These are phyloP conservation scores for Rhinichthys klamathensis DNA, from an alignment of 2,113 vertebrate species.

Conservation along the genomic window DNA sequence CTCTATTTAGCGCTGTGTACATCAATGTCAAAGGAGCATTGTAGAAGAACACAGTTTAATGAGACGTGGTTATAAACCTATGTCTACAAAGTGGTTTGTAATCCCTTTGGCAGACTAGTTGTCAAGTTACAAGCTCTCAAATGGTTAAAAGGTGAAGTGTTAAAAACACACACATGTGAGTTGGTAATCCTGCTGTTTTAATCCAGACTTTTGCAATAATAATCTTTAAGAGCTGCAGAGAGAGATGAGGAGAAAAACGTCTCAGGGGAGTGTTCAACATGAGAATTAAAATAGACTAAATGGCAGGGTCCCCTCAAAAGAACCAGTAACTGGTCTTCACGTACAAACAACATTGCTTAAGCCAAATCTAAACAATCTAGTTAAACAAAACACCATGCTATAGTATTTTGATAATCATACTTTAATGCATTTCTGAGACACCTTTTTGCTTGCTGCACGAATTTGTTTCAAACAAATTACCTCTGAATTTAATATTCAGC, in stretches of 20 bases:
- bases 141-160: constrained; percentile 53
- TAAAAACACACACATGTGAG: constrained; percentile 58
- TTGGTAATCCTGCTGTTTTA: constrained; percentile 60
- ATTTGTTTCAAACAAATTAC: not conserved
- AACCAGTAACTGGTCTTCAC: not conserved
- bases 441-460: not conserved
- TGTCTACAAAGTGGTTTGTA: constrained; percentile 34
- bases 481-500: constrained; percentile 35
- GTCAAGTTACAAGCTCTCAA: constrained; percentile 36
- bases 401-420: not conserved
- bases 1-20: constrained; percentile 20
- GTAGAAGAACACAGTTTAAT: constrained; percentile 31
- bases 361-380: not conserved
- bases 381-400: not conserved
- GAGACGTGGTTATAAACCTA: constrained; percentile 23
- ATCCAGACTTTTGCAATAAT: constrained; percentile 56
- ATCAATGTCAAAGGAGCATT: constrained; percentile 34
- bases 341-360: not conserved
- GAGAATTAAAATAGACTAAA: constrained; percentile 53
- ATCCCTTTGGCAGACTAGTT: constrained; percentile 46
- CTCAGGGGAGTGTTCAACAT: constrained; percentile 46
- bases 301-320: not conserved
- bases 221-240: constrained; percentile 54
- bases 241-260: constrained; percentile 33
- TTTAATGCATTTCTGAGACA: not conserved